Percentiles rank a stretch among this genome's conserved stretches.
Conservation (phyloP, 2,797 vertebrate genomes). For the Micromesistius poutassou region DNA sequence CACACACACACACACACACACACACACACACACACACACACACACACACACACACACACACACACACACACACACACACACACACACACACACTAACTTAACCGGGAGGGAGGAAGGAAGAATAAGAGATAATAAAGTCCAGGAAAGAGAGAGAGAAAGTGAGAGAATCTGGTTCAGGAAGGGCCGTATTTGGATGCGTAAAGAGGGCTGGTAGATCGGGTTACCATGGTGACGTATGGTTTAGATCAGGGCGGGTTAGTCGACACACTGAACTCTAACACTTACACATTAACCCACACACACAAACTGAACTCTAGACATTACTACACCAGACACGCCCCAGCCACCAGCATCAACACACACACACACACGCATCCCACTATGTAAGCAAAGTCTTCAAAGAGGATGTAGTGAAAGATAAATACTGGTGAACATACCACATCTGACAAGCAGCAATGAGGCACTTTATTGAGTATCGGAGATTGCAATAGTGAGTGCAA, state of each 20-base stretch:
- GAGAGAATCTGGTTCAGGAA: constrained; percentile 1
- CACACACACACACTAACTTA: constrained; percentile 13
- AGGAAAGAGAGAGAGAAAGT: constrained; percentile 15
- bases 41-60: constrained; percentile 16
- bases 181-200: constrained; percentile 31
- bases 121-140: not conserved
- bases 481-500: not conserved
- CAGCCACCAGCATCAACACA: not conserved
- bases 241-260: constrained; percentile 52
- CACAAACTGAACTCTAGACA: not conserved
- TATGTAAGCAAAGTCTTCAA: constrained; percentile 1
- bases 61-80: constrained; percentile 17
- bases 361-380: not conserved
- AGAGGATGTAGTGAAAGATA: not conserved
- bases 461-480: not conserved
- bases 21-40: constrained; percentile 17
- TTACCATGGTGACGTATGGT: constrained; percentile 42
- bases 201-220: constrained; percentile 12
- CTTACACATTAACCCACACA: not conserved
- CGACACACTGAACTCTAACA: constrained; percentile 54
- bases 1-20: constrained; percentile 18
- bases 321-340: not conserved
- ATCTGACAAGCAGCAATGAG: not conserved
- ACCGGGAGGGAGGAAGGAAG: not conserved
- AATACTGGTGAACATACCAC: not conserved